Evolutionary conservation across 53 echinoderm and acorn worm genomes (phyloP).

Genomic region (Astropecten irregularis): DNA sequence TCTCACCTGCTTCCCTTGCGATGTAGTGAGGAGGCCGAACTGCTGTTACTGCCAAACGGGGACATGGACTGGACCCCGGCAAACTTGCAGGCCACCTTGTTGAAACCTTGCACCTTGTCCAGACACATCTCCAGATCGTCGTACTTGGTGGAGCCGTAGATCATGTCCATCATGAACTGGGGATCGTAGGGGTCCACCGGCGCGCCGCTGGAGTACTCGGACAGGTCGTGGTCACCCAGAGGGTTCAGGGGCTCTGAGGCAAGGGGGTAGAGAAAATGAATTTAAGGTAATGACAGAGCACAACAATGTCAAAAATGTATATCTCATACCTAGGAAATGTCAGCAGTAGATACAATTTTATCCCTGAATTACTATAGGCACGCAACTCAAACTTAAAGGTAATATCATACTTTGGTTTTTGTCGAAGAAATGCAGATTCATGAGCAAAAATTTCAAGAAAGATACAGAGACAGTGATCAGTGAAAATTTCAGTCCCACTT

Average conservation of each 20-base stretch:
- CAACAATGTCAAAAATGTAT: no score
- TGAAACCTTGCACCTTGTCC: constrained; percentile 46
- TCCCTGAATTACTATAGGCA: no score
- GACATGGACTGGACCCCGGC: constrained; percentile 46
- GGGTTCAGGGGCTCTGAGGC: constrained; percentile 41
- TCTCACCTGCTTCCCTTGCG: constrained; percentile 44
- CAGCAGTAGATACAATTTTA: no score
- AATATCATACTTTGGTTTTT: no score
- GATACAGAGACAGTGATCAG: no score
- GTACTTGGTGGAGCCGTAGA: constrained; percentile 58
- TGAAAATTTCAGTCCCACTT: no score
- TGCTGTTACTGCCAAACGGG: constrained; percentile 39
- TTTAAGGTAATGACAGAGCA: background rate
- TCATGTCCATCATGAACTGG: constrained; percentile 46
- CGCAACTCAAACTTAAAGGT: no score
- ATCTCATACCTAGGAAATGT: no score
- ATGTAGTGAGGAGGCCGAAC: background rate
- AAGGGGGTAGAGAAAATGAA: background rate
- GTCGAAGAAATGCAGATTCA: no score
- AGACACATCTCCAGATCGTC: constrained; percentile 56
- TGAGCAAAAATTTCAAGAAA: no score
- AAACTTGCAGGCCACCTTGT: constrained; percentile 53
- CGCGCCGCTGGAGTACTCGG: constrained; percentile 23
- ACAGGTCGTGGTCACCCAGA: constrained; percentile 42
- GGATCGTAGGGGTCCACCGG: constrained; percentile 31